Base-by-base conservation (phyloP, 1,140 invertebrate genomes). In the Drosophila triauraria region DNA sequence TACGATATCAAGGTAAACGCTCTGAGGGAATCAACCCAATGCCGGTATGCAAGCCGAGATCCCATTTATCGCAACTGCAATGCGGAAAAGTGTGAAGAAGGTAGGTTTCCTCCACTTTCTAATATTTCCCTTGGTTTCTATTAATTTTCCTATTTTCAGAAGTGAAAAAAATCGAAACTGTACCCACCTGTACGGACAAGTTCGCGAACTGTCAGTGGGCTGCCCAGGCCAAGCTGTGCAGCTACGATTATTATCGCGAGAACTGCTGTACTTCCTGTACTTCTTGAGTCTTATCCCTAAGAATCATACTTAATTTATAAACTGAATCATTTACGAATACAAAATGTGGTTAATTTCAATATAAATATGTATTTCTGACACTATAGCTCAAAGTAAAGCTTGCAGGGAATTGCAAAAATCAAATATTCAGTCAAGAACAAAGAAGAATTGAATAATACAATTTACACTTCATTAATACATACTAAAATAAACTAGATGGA, bases 211-310 rank as follows among this genome's bases (percentile, higher is more conserved):
- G 97, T 91, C 94, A 95, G 59, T 93, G 97, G 69, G 96, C 97
- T 0, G 95, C 96, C 0, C 96, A 97, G 92, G 96, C 96, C 10
- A 94, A 96, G 46, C 94, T 97, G 1, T 98, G 97, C 92, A 95
- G 95, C 82, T 97, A 97, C 90, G 95, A 95, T 62, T 97, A 96
- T 93, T 98, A 98, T 92, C 94, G 95, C 38, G 94, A 94, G 42
- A 95, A 96, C 50, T 98, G 97, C 84, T 98, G 97, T 91, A 57
- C 65, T 25, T 90, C 91, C 23, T 92, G 91, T 61, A 71, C 78
- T 20, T 56, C 51, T 13, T 42, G 51, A 58, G 40, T 27, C 51
- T 74, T 70, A 59, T 23, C 43, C 13, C 6, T 70, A 68, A 25
- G 40, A 32, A 46, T 35, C 67, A 54, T 68, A 70, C 48, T 54